phyloP scores from a whole-genome alignment of 2,888 invertebrate species.

The Orthosia incerta region DNA sequence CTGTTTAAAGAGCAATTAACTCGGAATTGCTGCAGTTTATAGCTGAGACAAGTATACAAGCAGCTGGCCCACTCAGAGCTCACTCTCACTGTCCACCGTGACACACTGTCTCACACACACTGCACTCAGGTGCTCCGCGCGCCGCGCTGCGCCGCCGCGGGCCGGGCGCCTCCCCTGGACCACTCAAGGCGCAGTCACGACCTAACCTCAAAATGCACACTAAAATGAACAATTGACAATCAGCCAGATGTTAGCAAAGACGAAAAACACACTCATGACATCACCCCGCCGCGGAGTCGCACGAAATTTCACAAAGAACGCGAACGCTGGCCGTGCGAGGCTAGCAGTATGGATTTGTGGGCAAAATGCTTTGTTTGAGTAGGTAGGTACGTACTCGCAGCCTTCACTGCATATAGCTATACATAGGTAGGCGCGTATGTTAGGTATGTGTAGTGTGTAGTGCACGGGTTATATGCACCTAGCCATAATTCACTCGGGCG shows the following conservation, averaged over 20 bases:
- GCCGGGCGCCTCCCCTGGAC: conserved; percentile 59
- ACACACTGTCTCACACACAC: conserved; percentile 73
- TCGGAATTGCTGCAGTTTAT: conserved; percentile 65
- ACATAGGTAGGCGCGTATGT: conserved; percentile 82
- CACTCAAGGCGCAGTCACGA: conserved; percentile 78
- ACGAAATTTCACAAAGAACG: conserved; percentile 82
- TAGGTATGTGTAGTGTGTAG: conserved; percentile 76
- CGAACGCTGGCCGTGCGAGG: conserved; percentile 77
- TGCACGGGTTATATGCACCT: conserved; percentile 84
- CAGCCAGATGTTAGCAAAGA: conserved; percentile 86
- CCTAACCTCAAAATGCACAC: conserved; percentile 89
- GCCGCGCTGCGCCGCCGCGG: conserved; percentile 27
- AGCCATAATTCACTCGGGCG: conserved; percentile 83
- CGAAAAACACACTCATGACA: conserved; percentile 77
- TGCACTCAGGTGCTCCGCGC: conserved; percentile 64
- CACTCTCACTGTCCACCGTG: conserved; percentile 72
- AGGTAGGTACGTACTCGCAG: conserved; percentile 87
- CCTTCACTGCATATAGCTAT: conserved; percentile 87
- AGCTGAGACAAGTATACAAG: conserved; percentile 61
- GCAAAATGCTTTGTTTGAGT: conserved; percentile 90
- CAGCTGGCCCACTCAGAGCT: conserved; percentile 64
- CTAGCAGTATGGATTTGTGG: conserved; percentile 84
- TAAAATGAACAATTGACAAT: conserved; percentile 81
- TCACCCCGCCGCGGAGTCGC: conserved; percentile 78
- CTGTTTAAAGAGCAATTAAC: conserved; percentile 69